Evolutionary conservation across 2,113 vertebrate species (phyloP), one percentile per base, ranked within the genome.

Genomic region (Caracal caracal): DNA sequence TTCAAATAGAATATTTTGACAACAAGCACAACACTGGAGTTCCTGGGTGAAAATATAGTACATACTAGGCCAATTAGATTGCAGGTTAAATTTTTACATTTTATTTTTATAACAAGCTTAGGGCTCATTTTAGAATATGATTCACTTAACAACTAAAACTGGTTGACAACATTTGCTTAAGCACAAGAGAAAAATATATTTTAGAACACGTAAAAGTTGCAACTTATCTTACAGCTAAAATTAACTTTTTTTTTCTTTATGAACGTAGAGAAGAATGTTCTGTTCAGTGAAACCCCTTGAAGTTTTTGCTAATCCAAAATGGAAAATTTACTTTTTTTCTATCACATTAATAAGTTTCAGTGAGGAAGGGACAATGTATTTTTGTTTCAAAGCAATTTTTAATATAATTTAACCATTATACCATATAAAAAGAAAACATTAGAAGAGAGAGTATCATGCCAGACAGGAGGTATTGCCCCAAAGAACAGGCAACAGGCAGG

Each of bases 1-100:
- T 78, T 97, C 93, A 93, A 93, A 96, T 56, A 95, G 94, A 97
- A 47, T 98, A 90, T 93, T 98, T 97, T 97, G 94, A 92, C 90
- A 97, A 28, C 43, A 88, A 90, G 73, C n/a, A 88, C 76, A 93
- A 80, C 33, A 80, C 73, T 96, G 56, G 80, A 95, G 79, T 89
- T 96, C 65, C 65, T 97, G 92, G 76, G 89, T 93, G 92, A 96
- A 97, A 97, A 78, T 95, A 81, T 49, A 87, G 33, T 43, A 49
- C 40, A 80, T 71, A 66, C 86, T 85, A 96, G 75, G 81, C 63
- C 87, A 94, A 88, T n/a, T 87, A 51, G 61, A 95, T 88, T 92
- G 87, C 85, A 94, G 87, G 90, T 97, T 83, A 93, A 87, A 16
- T 81, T 94, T 95, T 88, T 92, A 89, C 85, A 84, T 97, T n/a